Evolutionary conservation across 2,888 invertebrate genomes (phyloP), one percentile per base, ranked within the genome.

Genomic region (Atherix ibis): DNA sequence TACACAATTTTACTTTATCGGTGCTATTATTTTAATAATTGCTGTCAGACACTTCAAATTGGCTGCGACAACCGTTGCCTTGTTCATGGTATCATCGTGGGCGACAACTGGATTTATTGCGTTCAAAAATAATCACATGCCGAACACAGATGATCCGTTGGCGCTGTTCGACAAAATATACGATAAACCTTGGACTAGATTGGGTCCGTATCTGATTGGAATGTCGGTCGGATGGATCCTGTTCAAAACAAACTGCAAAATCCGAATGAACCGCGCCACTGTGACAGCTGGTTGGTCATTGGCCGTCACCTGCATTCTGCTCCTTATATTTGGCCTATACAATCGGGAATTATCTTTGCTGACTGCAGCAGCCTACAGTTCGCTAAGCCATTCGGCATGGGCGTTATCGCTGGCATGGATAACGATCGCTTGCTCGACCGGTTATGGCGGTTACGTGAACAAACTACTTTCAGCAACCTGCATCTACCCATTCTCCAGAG

Each of bases 111-210:
- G 76, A 18, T 75, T 77, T 51, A 76, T 87, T 26, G 82, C 85
- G 1, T 76, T 75, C 54, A 71, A 68, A 45, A 79, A 79, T 54
- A 76, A 81, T 45, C 83, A 84, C 57, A 71, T 78, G 52, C 84
- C 84, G 5, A 70, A 67, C 57, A 71, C 73, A 12, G 82, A 84
- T 48, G 85, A 85, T 53, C 84, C 84, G 0, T 64, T 85, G 52
- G 82, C 82, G 1, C 66, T 83, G 32, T 87, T 87, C 55, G 85
- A 87, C 58, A 82, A 84, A 63, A 80, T 87, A 46, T 87, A 87
- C 56, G 85, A 85, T 60, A 87, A 85, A 57, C 85, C 85, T 2
- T 87, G 85, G 83, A 85, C 85, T 0, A 61, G 85, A 37, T 60
- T 85, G 10, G 85, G 85, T 0, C 85, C 85, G 0, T 87, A 85